Conservation (phyloP, 2,888 invertebrate species). For the Rhamnusium bicolor region DNA sequence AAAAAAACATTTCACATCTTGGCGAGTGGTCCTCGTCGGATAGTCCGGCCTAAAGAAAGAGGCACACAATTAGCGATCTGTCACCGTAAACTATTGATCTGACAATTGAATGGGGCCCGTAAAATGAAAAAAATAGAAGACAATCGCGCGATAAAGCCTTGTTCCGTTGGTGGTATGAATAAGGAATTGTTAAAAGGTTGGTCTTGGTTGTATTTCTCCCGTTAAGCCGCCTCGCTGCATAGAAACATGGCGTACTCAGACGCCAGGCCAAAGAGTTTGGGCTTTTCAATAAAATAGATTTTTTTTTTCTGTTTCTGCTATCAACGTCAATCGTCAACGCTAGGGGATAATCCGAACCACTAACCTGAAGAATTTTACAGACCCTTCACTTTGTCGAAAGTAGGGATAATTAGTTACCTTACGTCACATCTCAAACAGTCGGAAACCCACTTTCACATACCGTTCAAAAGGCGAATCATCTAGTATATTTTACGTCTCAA, state of each 20-base stretch:
- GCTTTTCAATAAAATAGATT: not conserved
- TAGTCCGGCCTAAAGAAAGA: slow-evolving; percentile 13
- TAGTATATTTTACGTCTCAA: no score
- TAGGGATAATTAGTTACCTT: no score
- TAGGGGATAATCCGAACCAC: no score
- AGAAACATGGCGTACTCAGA: slow-evolving; percentile 6
- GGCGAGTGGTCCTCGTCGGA: slow-evolving; percentile 4
- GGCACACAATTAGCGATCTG: slow-evolving; percentile 31
- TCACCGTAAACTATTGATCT: slow-evolving; percentile 43
- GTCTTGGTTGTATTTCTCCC: slow-evolving; percentile 44
- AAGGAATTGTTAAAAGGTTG: slow-evolving; percentile 46
- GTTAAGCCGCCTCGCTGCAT: slow-evolving; percentile 40
- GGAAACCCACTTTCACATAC: no score
- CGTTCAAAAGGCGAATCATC: no score
- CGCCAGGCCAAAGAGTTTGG: not conserved
- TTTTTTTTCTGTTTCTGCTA: not conserved
- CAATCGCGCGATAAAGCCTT: slow-evolving; percentile 46
- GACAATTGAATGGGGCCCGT: slow-evolving; percentile 46
- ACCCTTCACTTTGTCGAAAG: no score
- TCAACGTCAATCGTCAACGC: not conserved
- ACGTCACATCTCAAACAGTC: no score
- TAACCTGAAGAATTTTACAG: no score
- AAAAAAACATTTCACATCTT: not conserved
- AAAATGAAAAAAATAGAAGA: slow-evolving; percentile 40
- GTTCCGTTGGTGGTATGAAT: slow-evolving; percentile 43